Conservation (phyloP, 2,888 invertebrate genomes). For the Noctua pronuba region DNA sequence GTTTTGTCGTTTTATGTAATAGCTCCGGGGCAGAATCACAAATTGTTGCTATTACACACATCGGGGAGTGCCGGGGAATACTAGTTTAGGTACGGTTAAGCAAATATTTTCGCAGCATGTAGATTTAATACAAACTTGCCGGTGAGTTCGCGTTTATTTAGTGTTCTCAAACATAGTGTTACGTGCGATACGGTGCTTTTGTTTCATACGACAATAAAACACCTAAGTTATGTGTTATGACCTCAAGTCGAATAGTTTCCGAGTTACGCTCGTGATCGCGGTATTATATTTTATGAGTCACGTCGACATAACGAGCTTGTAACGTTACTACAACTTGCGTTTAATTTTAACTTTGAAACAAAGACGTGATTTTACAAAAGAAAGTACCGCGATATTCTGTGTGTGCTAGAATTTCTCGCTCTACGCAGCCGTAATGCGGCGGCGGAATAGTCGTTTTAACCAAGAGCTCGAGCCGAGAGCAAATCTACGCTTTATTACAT, state of each 20-base stretch:
- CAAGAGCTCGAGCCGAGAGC: slow-evolving; percentile 64
- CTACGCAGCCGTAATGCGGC: slow-evolving; percentile 66
- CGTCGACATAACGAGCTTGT: slow-evolving; percentile 62
- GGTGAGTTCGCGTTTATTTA: slow-evolving; percentile 66
- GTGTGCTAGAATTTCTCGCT: slow-evolving; percentile 62
- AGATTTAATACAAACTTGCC: slow-evolving; percentile 66
- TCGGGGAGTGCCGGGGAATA: slow-evolving; percentile 37
- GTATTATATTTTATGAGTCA: slow-evolving; percentile 77
- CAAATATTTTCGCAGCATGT: slow-evolving; percentile 67
- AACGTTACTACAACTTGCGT: slow-evolving; percentile 58
- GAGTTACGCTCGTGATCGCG: slow-evolving; percentile 73
- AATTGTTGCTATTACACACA: slow-evolving; percentile 55
- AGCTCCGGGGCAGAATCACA: slow-evolving; percentile 38
- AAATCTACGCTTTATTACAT: slow-evolving; percentile 70
- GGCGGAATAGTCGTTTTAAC: slow-evolving; percentile 68
- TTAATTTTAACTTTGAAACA: slow-evolving; percentile 66
- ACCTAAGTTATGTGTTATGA: slow-evolving; percentile 78
- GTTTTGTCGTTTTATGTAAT: slow-evolving; percentile 38
- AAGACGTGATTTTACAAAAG: slow-evolving; percentile 62
- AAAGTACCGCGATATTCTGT: slow-evolving; percentile 62
- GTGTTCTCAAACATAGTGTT: slow-evolving; percentile 65
- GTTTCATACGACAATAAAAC: slow-evolving; percentile 75
- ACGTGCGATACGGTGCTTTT: slow-evolving; percentile 69
- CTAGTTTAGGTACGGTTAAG: slow-evolving; percentile 56
- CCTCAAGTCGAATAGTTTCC: slow-evolving; percentile 78